phyloP scores from a whole-genome alignment of 2,113 vertebrate species.

The Nothoprocta pentlandii region DNA sequence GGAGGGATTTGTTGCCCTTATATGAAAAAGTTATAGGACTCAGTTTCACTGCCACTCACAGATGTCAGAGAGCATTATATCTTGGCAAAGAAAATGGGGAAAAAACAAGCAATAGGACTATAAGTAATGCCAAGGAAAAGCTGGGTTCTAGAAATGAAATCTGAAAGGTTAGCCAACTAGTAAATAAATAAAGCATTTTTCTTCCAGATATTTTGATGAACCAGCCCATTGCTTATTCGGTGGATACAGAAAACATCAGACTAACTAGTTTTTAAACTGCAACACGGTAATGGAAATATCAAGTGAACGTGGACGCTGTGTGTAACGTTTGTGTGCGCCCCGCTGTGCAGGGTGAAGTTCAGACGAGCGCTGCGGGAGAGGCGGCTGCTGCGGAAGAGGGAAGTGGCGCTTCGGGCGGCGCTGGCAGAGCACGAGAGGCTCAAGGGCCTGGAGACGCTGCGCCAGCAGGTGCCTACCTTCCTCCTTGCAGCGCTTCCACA shows the following conservation, averaged over 20 bases:
- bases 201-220: background rate
- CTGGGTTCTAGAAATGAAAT: background rate
- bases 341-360: constrained; percentile 82
- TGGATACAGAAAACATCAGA: rapidly evolving
- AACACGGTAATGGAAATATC: rapidly evolving
- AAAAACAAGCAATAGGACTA: background rate
- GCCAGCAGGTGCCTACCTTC: constrained; percentile 83
- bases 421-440: constrained; percentile 75
- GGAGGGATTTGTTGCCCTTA: constrained; percentile 10
- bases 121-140: constrained; percentile 16
- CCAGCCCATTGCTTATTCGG: rapidly evolving
- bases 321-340: too few relatives aligned
- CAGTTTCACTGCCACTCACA: constrained; percentile 71
- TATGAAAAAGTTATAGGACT: constrained; percentile 44
- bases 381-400: constrained; percentile 76
- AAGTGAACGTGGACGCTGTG: rapidly evolving
- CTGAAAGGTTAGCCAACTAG: constrained; percentile 1
- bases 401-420: constrained; percentile 69
- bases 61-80: constrained; percentile 70
- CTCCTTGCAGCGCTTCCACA: background rate
- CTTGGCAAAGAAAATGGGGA: background rate
- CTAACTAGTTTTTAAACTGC: rapidly evolving
- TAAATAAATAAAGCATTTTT: background rate
- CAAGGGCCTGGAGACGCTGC: constrained; percentile 81
- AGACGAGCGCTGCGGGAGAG: constrained; percentile 78